A percentile compares a stretch with the other conserved stretches of the same genome.
Evolutionary conservation across 2,113 vertebrate genomes (phyloP).

Genomic region (Seriola quinqueradiata): DNA sequence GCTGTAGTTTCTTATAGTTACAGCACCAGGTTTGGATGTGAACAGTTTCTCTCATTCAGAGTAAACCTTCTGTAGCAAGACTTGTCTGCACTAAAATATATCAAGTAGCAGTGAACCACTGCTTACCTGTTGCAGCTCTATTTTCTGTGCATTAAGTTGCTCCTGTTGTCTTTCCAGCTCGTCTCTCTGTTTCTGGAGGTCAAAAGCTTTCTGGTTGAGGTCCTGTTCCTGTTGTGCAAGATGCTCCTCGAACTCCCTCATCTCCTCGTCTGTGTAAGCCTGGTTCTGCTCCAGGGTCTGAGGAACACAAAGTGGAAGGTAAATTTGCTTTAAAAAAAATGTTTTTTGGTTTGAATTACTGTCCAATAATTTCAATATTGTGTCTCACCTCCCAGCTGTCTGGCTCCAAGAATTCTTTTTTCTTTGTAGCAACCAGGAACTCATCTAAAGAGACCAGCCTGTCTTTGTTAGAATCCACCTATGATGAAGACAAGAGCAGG

Average conservation of each 20-base stretch:
- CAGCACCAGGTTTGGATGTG: not conserved
- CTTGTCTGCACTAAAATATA: not conserved
- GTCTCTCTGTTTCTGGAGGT: slow-evolving; percentile 92
- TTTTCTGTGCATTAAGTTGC: slow-evolving; percentile 93
- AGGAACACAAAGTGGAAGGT: not conserved
- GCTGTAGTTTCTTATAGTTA: not conserved
- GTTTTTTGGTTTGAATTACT: not conserved
- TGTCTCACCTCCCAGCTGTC: slow-evolving; percentile 97
- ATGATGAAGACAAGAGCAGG: slow-evolving; percentile 4
- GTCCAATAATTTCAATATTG: not conserved
- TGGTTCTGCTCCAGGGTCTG: slow-evolving; percentile 96
- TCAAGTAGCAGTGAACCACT: not conserved
- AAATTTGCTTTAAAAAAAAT: not conserved
- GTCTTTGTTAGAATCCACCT: slow-evolving; percentile 95
- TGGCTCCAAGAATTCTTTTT: slow-evolving; percentile 96
- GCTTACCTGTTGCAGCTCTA: slow-evolving; percentile 92
- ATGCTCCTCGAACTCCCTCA: slow-evolving; percentile 94
- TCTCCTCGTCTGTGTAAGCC: slow-evolving; percentile 93
- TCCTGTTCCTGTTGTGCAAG: slow-evolving; percentile 91
- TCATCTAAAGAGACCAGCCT: slow-evolving; percentile 94
- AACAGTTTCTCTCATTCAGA: not conserved
- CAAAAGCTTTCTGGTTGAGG: slow-evolving; percentile 88
- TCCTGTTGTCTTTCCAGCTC: slow-evolving; percentile 93
- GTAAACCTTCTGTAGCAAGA: not conserved
- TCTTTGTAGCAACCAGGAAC: slow-evolving; percentile 93